Evolutionary conservation across 2,888 invertebrate genomes (phyloP).

Genomic region (Trachelus tabidus): DNA sequence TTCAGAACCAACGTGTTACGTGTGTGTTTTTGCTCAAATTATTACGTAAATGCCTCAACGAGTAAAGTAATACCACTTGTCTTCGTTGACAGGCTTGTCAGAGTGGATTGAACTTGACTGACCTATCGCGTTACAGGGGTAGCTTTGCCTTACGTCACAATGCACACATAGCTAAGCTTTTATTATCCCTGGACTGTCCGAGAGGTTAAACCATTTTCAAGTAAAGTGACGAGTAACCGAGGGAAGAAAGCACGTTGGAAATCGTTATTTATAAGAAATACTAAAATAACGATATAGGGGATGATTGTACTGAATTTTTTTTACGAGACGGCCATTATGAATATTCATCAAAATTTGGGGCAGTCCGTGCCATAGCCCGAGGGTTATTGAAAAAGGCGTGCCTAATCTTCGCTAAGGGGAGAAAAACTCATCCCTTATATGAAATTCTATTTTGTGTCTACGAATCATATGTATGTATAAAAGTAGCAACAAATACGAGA

Average conservation of each 20-base stretch:
- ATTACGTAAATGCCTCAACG: too few relatives aligned
- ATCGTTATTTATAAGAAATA: too few relatives aligned
- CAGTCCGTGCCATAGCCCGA: constrained; percentile 28
- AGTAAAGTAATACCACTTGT: constrained; percentile 39
- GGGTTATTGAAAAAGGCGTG: constrained; percentile 50
- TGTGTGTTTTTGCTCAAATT: too few relatives aligned
- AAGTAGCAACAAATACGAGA: too few relatives aligned
- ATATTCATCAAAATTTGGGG: too few relatives aligned
- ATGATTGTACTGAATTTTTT: too few relatives aligned
- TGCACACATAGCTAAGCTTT: constrained; percentile 54
- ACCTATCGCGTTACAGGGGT: constrained; percentile 51
- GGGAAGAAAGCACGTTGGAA: too few relatives aligned
- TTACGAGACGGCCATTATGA: too few relatives aligned
- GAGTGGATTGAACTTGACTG: constrained; percentile 37
- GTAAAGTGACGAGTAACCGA: too few relatives aligned
- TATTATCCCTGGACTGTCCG: constrained; percentile 44
- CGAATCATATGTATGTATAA: background rate
- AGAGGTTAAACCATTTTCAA: too few relatives aligned
- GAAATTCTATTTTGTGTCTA: background rate
- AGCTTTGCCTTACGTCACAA: constrained; percentile 49
- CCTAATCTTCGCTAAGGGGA: constrained; percentile 37
- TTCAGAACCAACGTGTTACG: too few relatives aligned
- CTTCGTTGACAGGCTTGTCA: constrained; percentile 32
- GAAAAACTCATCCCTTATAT: background rate
- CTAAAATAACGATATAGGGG: too few relatives aligned